Base-by-base conservation (phyloP, 2,888 invertebrate genomes). In the Sinodicranocentrus sp. region DNA sequence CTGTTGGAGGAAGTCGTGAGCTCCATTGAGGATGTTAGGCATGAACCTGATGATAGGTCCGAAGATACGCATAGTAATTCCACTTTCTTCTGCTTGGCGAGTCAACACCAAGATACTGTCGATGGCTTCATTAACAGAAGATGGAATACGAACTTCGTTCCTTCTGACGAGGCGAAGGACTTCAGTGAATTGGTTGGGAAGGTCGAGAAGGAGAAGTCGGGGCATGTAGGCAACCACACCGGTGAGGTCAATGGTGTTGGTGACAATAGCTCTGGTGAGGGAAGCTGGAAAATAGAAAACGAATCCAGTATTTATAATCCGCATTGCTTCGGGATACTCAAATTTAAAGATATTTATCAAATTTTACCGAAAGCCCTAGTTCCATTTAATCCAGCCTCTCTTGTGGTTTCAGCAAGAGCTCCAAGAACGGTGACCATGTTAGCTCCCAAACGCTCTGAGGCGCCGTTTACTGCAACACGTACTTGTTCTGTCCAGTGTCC, bases 221-320 rank as follows among this genome's bases (percentile, higher is more conserved):
- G 88, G 88, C 78, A 87, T 84, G 84, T 87, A 87, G 8, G 84
- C 87, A 26, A 88, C 85, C 2, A 87, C 85, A 13, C 86, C 78
- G 33, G 85, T 86, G 13, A 88, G 79, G 72, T 87, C 87, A 73
- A 88, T 76, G 19, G 86, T 80, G 44, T 85, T 84, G 2, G 78
- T 85, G 19, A 82, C 61, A 13, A 87, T 70, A n/a, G 86, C 88
- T 19, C 85, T 59, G 48, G 85, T 87, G 23, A 88, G 67, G n/a
- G 61, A 54, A 17, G 75, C 87, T 87, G 3, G 19, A 26, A 21
- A 26, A n/a, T 19, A 44, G 23, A 33, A 23, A 39, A 39, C 13
- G 39, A 13, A 8, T 39, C n/a, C n/a, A n/a, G n/a, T n/a, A n/a
- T n/a, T n/a, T n/a, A n/a, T n/a, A n/a, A n/a, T n/a, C n/a, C n/a